Percentiles rank a stretch among this genome's conserved stretches.
Conservation (phyloP, 2,888 invertebrate species). For the Rotaria sp. region DNA sequence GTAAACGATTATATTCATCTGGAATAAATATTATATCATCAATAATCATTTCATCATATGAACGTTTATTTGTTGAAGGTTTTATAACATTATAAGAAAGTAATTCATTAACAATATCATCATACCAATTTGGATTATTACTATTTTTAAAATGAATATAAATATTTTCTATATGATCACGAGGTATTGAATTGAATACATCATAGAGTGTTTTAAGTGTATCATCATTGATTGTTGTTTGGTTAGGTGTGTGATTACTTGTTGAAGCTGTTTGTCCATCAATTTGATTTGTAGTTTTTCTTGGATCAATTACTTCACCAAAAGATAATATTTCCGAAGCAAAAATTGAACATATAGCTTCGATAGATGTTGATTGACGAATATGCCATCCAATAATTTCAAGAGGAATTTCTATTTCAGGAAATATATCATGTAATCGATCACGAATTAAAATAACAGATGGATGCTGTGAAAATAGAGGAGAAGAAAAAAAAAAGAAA, state of each 20-base stretch:
- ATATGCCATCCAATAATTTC: not conserved
- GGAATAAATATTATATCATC: not conserved
- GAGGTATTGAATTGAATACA: not conserved
- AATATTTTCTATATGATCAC: not conserved
- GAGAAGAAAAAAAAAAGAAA: no score
- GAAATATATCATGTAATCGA: not conserved
- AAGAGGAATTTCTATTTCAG: not conserved
- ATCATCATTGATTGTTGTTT: not conserved
- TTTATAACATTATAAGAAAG: not conserved
- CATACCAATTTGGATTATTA: not conserved
- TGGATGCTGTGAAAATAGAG: not conserved
- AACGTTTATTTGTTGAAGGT: not conserved
- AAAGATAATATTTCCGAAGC: not conserved
- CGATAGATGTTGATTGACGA: not conserved
- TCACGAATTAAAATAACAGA: not conserved
- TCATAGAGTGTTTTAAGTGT: not conserved
- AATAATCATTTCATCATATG: not conserved
- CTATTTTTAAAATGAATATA: not conserved
- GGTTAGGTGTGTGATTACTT: not conserved
- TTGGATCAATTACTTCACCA: not conserved
- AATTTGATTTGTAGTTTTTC: not conserved
- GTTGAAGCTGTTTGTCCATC: not conserved
- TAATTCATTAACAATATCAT: constrained; percentile 11
- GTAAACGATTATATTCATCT: not conserved
- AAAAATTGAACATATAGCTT: not conserved